A percentile compares a stretch with the other conserved stretches of the same genome.
phyloP scores from a whole-genome alignment of 2,797 vertebrate species.

The Pseudocheirus occidentalis region DNA sequence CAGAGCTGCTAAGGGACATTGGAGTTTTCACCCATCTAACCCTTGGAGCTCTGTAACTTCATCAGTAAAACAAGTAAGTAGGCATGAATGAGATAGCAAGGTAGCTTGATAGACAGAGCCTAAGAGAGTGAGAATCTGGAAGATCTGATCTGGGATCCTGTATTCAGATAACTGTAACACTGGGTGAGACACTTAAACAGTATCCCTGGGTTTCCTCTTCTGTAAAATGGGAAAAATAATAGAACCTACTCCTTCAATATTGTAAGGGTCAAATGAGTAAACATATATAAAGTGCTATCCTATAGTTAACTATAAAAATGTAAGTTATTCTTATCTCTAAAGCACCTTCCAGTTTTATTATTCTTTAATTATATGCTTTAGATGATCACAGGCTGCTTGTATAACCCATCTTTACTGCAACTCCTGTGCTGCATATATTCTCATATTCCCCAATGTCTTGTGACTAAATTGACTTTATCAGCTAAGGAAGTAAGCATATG shows the following conservation, averaged over 20 bases:
- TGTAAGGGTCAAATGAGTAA: not conserved
- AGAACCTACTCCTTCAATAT: not conserved
- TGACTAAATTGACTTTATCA: constrained; percentile 8
- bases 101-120: not conserved
- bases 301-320: not conserved
- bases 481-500: constrained; percentile 23
- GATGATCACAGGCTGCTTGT: not conserved
- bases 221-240: not conserved
- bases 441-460: not conserved
- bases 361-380: not conserved
- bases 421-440: not conserved
- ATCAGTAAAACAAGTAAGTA: not conserved
- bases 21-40: not conserved
- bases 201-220: not conserved
- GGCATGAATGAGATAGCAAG: not conserved
- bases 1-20: not conserved
- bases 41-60: not conserved
- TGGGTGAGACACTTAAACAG: not conserved
- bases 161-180: not conserved
- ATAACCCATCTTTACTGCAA: not conserved
- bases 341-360: not conserved
- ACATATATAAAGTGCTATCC: not conserved
- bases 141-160: not conserved
- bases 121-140: not conserved
- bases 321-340: not conserved